Conservation (phyloP, 2,888 invertebrate species). For the Caenorhabditis japonica region DNA sequence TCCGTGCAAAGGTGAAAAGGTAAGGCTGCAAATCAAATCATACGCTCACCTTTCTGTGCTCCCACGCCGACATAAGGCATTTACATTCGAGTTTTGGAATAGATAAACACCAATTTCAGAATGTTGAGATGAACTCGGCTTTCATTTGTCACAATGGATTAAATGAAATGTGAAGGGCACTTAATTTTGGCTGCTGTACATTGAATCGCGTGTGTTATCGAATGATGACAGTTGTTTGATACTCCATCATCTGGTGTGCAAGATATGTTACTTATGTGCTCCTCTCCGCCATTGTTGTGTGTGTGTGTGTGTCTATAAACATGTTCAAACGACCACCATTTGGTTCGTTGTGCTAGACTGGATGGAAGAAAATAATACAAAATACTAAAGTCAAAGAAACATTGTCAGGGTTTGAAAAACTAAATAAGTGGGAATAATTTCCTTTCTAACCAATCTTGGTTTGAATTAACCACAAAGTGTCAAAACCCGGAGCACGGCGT, state of each 20-base stretch:
- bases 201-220: conserved; percentile 47
- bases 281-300: conserved; percentile 34
- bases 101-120: background rate
- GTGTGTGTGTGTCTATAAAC: conserved; percentile 37
- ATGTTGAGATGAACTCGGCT: background rate
- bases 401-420: no score
- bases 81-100: conserved; percentile 13
- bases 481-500: no score
- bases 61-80: conserved; percentile 66
- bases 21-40: background rate
- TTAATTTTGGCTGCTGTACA: conserved; percentile 26
- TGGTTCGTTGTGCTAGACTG: no score
- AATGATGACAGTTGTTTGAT: conserved; percentile 52
- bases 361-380: background rate
- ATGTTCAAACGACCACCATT: conserved; percentile 30
- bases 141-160: background rate
- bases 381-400: no score
- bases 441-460: no score
- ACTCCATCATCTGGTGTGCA: conserved; percentile 47
- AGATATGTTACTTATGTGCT: conserved; percentile 23
- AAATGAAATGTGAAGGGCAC: conserved; percentile 8
- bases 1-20: conserved; percentile 9
- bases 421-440: no score
- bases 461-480: no score
- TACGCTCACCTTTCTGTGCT: conserved; percentile 50